Evolutionary conservation across 1,140 invertebrate genomes (phyloP).

Genomic region (Delia radicum): DNA sequence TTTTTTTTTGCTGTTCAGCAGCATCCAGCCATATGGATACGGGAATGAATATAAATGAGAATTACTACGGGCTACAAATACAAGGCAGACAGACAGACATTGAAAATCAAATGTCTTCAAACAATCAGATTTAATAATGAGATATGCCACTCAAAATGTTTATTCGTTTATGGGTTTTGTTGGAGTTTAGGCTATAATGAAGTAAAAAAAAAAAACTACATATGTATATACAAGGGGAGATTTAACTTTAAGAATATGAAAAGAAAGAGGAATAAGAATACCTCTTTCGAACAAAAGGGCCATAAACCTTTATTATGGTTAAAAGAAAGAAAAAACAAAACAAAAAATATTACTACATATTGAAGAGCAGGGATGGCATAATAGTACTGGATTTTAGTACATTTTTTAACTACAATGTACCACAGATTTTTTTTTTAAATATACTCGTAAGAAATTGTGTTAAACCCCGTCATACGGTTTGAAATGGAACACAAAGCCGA

Average conservation of each 20-base stretch:
- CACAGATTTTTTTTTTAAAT: too few species aligned
- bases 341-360: too few species aligned
- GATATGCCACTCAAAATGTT: slow-evolving; percentile 30
- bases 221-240: too few species aligned
- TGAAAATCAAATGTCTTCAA: slow-evolving; percentile 26
- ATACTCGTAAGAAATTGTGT: too few species aligned
- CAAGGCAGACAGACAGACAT: background rate
- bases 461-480: too few species aligned
- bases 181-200: too few species aligned
- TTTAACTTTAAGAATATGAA: background rate
- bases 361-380: too few species aligned
- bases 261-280: slow-evolving; percentile 4
- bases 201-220: too few species aligned
- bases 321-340: background rate
- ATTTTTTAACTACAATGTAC: too few species aligned
- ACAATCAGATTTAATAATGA: slow-evolving; percentile 31
- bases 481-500: too few species aligned
- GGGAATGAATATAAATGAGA: background rate
- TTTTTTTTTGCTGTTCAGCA: background rate
- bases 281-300: background rate
- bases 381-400: too few species aligned
- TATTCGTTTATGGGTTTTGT: background rate
- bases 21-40: background rate
- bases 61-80: background rate
- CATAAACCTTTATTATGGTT: slow-evolving; percentile 16